These are phyloP conservation scores for Alloscopus bannaensis DNA, from an alignment of 2,888 invertebrate genomes.

Conservation along the genomic window DNA sequence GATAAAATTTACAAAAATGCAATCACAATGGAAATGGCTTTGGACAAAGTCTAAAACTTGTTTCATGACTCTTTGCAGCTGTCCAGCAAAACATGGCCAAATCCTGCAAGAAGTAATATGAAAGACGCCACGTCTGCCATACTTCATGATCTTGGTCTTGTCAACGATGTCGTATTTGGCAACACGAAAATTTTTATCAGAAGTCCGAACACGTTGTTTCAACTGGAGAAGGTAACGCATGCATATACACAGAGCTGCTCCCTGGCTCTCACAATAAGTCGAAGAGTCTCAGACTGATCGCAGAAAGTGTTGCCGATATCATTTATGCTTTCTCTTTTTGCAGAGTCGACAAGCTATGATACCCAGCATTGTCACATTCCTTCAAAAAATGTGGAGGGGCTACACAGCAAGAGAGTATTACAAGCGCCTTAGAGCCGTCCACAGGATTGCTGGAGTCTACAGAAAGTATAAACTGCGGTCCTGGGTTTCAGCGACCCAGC, in stretches of 20 bases:
- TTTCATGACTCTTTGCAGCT: too few species aligned
- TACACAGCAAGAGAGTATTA: conserved; percentile 86
- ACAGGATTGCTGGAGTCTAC: conserved; percentile 88
- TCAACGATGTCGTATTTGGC: conserved; percentile 93
- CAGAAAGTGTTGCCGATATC: too few species aligned
- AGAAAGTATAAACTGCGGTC: conserved; percentile 84
- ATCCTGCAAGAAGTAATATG: conserved; percentile 86
- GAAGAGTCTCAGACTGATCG: too few species aligned
- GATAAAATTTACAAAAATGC: neutral
- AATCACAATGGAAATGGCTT: too few species aligned
- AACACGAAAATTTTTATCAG: conserved; percentile 97
- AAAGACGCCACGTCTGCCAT: conserved; percentile 91
- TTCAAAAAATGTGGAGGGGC: conserved; percentile 98
- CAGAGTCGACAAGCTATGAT: conserved; percentile 88
- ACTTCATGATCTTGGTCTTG: conserved; percentile 85
- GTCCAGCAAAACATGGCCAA: conserved; percentile 97
- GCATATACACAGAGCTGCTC: too few species aligned
- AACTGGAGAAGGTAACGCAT: conserved; percentile 83
- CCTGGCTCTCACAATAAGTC: too few species aligned
- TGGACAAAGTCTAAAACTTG: too few species aligned
- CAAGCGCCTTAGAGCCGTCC: conserved; percentile 89
- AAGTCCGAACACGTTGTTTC: conserved; percentile 93
- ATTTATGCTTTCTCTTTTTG: conserved; percentile 52
- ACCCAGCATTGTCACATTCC: conserved; percentile 91
- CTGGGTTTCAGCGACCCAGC: conserved; percentile 80